These are phyloP conservation scores for Iselma pallidipennis DNA, from an alignment of 2,888 invertebrate genomes.

Conservation along the genomic window DNA sequence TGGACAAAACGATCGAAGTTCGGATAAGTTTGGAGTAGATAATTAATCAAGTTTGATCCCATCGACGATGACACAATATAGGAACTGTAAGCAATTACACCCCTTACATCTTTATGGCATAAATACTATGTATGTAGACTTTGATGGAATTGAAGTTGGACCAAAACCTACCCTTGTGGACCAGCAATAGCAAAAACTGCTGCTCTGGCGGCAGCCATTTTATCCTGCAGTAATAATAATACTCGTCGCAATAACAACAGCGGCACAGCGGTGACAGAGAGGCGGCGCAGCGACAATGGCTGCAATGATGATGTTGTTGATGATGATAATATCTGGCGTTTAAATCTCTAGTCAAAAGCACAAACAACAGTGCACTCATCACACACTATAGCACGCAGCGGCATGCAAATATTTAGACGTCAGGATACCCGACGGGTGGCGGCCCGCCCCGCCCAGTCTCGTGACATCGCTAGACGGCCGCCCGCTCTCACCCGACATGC, in stretches of 20 bases:
- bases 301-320: background rate
- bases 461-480: constrained; percentile 55
- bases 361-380: constrained; percentile 47
- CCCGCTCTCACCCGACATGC: constrained; percentile 54
- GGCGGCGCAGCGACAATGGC: constrained; percentile 1
- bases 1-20: background rate
- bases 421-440: constrained; percentile 51
- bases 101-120: background rate
- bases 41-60: background rate
- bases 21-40: background rate
- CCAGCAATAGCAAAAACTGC: constrained; percentile 40
- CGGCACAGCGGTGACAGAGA: constrained; percentile 13
- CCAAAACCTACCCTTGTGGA: constrained; percentile 47
- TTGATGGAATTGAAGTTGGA: background rate
- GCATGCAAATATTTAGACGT: constrained; percentile 43
- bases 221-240: constrained; percentile 35
- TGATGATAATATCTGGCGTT: constrained; percentile 29
- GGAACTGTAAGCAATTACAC: no score
- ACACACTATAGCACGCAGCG: constrained; percentile 39
- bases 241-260: constrained; percentile 4
- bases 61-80: background rate
- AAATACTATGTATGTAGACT: background rate
- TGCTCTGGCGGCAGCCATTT: constrained; percentile 52
- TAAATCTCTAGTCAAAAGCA: constrained; percentile 37
- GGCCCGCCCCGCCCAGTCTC: constrained; percentile 55